Base-by-base conservation (phyloP, 2,888 invertebrate genomes). In the Heliconius hortense region DNA sequence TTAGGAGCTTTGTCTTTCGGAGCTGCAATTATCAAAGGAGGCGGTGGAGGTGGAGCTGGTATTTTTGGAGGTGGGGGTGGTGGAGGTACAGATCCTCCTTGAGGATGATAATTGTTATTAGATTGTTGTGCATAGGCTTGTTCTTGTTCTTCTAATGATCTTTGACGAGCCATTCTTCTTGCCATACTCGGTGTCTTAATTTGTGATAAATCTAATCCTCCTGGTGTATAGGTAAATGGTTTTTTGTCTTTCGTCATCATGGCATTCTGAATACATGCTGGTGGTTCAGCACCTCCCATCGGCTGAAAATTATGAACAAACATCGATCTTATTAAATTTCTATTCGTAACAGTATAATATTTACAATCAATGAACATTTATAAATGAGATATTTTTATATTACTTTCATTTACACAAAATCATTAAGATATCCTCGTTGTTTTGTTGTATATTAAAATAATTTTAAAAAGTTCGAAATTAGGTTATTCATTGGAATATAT, bases 201-300 rank as follows among this genome's bases (percentile, higher is more conserved):
- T 91, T 98, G 98, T 15, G 98, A 97, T 72, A 98, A 94, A 89
- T 98, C 98, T 77, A 98, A 95, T 80, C 98, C 98, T 26, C 98
- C 98, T 1, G 98, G 98, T 26, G 98, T 98, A 89, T 98, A 98
- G n/a, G 98, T 98, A 88, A 98, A 98, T 18, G 98, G 98, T 86
- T 98, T 98, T 90, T 98, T 98, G 90, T 98, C 98, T 91, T 98
- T 98, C 84, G 97, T 97, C 96, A 98, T 96, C 97, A 98, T 98
- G 53, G 98, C 98, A 89, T 98, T 97, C 88, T 98, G 98, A 76
- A 98, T 97, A 82, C 98, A 97, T 80, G 97, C 96, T 79, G 98
- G 98, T 64, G 98, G 97, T 86, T 97, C 97, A 70, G 88, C 82
- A 77, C 79, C 82, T 15, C 92, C 92, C 90, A 92, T 91, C 76